These are phyloP conservation scores for Lasioglossum morio DNA, from an alignment of 2,888 invertebrate genomes.

Conservation along the genomic window DNA sequence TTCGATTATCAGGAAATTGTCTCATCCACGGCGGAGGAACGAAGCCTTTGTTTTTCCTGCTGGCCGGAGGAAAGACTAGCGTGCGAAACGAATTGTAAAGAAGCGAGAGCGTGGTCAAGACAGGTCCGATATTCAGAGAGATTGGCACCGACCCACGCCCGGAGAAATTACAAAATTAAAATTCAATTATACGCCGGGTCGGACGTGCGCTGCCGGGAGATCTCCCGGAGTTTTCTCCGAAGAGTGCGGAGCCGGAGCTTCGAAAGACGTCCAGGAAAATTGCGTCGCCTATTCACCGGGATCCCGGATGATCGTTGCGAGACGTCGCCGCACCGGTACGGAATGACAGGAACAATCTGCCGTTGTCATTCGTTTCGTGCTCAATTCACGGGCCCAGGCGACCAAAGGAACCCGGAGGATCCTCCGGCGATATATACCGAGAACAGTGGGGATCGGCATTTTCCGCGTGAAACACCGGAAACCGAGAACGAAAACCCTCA, in stretches of 20 bases:
- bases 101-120: slow-evolving; percentile 56
- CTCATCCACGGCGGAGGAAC: not conserved
- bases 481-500: not conserved
- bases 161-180: slow-evolving; percentile 78
- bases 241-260: slow-evolving; percentile 43
- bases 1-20: not conserved
- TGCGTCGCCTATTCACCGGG: slow-evolving; percentile 71
- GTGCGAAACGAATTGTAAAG: slow-evolving; percentile 46
- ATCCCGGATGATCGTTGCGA: slow-evolving; percentile 71
- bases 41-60: not conserved
- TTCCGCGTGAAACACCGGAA: not conserved
- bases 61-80: not conserved
- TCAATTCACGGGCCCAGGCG: slow-evolving; percentile 61
- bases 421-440: slow-evolving; percentile 22
- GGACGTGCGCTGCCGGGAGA: slow-evolving; percentile 63
- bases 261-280: slow-evolving; percentile 73
- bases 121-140: slow-evolving; percentile 68
- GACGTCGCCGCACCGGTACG: slow-evolving; percentile 55
- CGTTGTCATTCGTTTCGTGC: slow-evolving; percentile 74
- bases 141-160: slow-evolving; percentile 66
- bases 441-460: slow-evolving; percentile 25
- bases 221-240: slow-evolving; percentile 67
- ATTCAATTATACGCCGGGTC: slow-evolving; percentile 76
- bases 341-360: slow-evolving; percentile 78
- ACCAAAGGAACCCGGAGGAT: slow-evolving; percentile 39